These are phyloP conservation scores for Toxostoma redivivum DNA, from an alignment of 2,113 vertebrate species.

Conservation along the genomic window DNA sequence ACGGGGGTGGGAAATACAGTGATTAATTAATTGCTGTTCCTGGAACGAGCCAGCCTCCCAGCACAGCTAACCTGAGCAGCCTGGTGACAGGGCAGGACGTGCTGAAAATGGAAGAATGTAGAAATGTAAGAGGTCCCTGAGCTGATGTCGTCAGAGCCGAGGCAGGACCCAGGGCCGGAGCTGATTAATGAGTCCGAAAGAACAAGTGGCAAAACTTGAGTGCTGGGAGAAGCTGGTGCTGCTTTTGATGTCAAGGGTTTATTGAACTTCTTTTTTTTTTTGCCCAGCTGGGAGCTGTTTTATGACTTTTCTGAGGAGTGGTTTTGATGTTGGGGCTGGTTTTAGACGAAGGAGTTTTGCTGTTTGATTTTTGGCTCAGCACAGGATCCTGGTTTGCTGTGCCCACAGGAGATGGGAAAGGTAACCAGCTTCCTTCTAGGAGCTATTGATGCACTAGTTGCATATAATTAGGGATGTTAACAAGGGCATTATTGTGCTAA, in stretches of 20 bases:
- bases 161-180: not conserved
- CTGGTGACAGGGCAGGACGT: not conserved
- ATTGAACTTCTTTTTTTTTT: not conserved
- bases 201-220: not conserved
- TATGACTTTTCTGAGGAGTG: not conserved
- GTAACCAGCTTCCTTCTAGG: not conserved
- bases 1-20: conserved; percentile 31
- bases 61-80: conserved; percentile 54
- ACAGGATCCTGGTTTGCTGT: not conserved
- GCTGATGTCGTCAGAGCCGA: not conserved
- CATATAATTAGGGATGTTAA: conserved; percentile 27
- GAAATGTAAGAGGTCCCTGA: conserved; percentile 9
- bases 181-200: not conserved
- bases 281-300: not conserved
- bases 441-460: not conserved
- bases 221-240: not conserved
- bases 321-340: not conserved
- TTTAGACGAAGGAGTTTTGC: not conserved
- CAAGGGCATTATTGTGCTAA: conserved; percentile 36
- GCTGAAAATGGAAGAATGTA: conserved; percentile 7
- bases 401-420: not conserved
- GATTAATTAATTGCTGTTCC: conserved; percentile 79
- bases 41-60: conserved; percentile 60
- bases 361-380: not conserved
- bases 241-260: not conserved